A percentile compares a stretch with the other conserved stretches of the same genome.
Evolutionary conservation across 2,797 vertebrate genomes (phyloP).

Genomic region (Ambastaia sidthimunki): DNA sequence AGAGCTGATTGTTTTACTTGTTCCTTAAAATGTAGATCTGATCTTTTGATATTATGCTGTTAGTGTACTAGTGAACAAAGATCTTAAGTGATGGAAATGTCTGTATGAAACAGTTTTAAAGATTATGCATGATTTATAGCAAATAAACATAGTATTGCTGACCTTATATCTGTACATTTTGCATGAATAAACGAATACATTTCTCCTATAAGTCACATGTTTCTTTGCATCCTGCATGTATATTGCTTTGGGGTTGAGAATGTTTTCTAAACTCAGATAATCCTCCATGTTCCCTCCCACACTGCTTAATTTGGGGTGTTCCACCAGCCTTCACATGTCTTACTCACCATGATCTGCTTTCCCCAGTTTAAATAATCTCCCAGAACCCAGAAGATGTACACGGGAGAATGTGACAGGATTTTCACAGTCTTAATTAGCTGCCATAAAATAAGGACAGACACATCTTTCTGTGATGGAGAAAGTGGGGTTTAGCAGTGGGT

Average conservation of each 20-base stretch:
- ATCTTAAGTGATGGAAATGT: slow-evolving; percentile 31
- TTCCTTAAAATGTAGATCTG: slow-evolving; percentile 28
- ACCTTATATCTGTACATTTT: slow-evolving; percentile 67
- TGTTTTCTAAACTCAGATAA: neutral
- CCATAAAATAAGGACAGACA: neutral
- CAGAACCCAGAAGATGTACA: slow-evolving; percentile 5
- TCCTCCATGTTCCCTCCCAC: slow-evolving; percentile 2
- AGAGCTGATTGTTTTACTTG: slow-evolving; percentile 54
- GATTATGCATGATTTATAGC: slow-evolving; percentile 52
- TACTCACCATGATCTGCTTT: neutral
- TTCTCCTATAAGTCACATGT: slow-evolving; percentile 59
- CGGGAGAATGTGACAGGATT: neutral
- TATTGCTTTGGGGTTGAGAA: neutral
- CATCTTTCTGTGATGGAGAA: neutral
- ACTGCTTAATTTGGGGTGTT: neutral
- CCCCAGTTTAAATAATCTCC: neutral
- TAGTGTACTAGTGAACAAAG: slow-evolving; percentile 12
- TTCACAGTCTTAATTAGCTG: slow-evolving; percentile 15
- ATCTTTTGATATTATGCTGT: neutral
- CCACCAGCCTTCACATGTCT: neutral
- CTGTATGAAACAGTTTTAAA: slow-evolving; percentile 42
- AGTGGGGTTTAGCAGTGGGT: neutral
- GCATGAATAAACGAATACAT: slow-evolving; percentile 75
- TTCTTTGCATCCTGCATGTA: slow-evolving; percentile 38
- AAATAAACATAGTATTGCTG: slow-evolving; percentile 55